Evolutionary conservation across 2,113 vertebrate genomes (phyloP).

Genomic region (Pelecanus crispus): DNA sequence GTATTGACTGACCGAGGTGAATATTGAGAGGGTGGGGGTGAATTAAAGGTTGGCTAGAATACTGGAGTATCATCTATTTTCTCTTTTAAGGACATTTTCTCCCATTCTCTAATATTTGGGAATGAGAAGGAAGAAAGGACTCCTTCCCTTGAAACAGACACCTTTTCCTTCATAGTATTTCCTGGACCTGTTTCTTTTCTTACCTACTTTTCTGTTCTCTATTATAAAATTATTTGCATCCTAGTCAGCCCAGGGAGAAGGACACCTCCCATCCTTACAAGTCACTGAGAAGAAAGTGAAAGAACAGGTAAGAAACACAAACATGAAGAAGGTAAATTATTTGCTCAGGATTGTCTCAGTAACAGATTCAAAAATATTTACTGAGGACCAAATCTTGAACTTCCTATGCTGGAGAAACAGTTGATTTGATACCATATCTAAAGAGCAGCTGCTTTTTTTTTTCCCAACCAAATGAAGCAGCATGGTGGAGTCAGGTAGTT

Average conservation of each 20-base stretch:
- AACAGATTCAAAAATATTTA: neutral
- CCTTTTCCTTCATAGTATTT: neutral
- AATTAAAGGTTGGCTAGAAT: neutral
- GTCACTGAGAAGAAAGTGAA: neutral
- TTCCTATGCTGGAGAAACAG: neutral
- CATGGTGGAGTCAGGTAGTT: rapidly evolving
- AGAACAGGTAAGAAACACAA: neutral
- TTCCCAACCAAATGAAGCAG: neutral
- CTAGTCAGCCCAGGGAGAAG: neutral
- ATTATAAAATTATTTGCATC: neutral
- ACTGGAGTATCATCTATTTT: neutral
- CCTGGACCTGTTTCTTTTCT: neutral
- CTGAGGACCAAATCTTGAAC: neutral
- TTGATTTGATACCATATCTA: neutral
- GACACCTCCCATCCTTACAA: neutral
- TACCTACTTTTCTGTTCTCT: neutral
- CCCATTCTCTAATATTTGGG: neutral
- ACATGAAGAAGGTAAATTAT: neutral
- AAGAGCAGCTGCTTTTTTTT: neutral
- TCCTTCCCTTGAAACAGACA: neutral
- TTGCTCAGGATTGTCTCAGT: neutral
- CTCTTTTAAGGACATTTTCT: neutral
- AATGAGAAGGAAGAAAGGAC: neutral
- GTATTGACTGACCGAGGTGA: neutral
- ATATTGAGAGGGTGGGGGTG: neutral